Conservation (phyloP, 2,888 invertebrate genomes). For the Lobophora halterata region DNA sequence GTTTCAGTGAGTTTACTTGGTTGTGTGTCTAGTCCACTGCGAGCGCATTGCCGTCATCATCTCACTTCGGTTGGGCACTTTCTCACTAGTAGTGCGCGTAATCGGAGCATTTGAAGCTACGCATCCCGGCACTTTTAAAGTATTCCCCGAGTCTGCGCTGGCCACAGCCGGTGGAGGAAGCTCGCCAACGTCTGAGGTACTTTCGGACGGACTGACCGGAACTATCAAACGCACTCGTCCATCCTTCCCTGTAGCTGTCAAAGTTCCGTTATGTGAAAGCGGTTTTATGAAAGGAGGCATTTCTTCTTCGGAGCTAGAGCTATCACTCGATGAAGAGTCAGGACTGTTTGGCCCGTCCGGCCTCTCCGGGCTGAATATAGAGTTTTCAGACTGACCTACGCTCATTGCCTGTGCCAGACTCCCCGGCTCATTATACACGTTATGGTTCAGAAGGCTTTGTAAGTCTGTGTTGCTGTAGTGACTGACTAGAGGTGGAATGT, state of each 20-base stretch:
- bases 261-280: conserved; percentile 82
- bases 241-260: conserved; percentile 82
- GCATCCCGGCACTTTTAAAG: conserved; percentile 77
- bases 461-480: conserved; percentile 62
- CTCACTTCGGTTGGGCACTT: conserved; percentile 91
- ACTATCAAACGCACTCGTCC: conserved; percentile 83
- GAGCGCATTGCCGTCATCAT: conserved; percentile 91
- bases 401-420: conserved; percentile 63
- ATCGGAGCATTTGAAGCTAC: conserved; percentile 83
- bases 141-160: conserved; percentile 59
- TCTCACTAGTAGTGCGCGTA: conserved; percentile 91
- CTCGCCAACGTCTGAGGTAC: conserved; percentile 54
- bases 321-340: conserved; percentile 69
- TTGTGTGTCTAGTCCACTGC: conserved; percentile 93
- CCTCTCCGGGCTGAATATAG: conserved; percentile 44
- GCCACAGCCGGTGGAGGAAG: conserved; percentile 35
- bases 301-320: conserved; percentile 62
- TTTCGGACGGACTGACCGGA: conserved; percentile 78
- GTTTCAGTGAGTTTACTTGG: conserved; percentile 88
- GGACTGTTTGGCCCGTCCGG: conserved; percentile 54
- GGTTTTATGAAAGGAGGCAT: conserved; percentile 85
- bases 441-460: conserved; percentile 49
- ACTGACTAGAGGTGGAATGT: conserved; percentile 61
- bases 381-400: conserved; percentile 58
- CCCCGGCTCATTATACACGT: conserved; percentile 45